Evolutionary conservation across 2,113 vertebrate species (phyloP).

Genomic region (Haplochromis burtoni): DNA sequence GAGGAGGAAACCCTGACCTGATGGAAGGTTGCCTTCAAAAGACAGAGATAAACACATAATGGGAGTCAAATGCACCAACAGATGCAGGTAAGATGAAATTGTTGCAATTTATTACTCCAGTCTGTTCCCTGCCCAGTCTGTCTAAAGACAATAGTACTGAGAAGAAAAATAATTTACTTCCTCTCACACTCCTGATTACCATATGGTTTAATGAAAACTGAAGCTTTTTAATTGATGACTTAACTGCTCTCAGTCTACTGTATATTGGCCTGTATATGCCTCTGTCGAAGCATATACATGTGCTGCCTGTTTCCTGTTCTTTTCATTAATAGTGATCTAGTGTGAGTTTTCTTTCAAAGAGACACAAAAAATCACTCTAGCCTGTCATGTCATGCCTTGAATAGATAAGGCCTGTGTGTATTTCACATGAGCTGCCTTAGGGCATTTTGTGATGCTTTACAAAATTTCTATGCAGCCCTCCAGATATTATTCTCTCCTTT

Average conservation of each 20-base stretch:
- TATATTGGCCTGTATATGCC: not conserved
- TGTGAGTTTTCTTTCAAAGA: not conserved
- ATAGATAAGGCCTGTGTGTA: not conserved
- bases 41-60: not conserved
- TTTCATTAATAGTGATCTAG: not conserved
- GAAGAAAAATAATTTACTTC: not conserved
- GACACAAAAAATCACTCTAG: not conserved
- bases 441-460: slow-evolving; percentile 9
- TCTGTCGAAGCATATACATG: not conserved
- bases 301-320: not conserved
- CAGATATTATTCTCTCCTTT: not conserved
- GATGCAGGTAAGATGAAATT: not conserved
- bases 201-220: not conserved
- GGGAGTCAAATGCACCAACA: not conserved
- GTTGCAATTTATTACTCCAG: not conserved
- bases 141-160: not conserved
- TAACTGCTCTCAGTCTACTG: not conserved
- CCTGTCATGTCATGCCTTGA: not conserved
- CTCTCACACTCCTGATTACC: not conserved
- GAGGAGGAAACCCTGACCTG: not conserved
- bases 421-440: slow-evolving; percentile 34
- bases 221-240: not conserved
- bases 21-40: not conserved
- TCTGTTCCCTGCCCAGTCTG: not conserved
- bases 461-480: not conserved